Conservation (phyloP, 37 sponge, comb jelly and placozoan genomes). For the Corticium candelabrum region DNA sequence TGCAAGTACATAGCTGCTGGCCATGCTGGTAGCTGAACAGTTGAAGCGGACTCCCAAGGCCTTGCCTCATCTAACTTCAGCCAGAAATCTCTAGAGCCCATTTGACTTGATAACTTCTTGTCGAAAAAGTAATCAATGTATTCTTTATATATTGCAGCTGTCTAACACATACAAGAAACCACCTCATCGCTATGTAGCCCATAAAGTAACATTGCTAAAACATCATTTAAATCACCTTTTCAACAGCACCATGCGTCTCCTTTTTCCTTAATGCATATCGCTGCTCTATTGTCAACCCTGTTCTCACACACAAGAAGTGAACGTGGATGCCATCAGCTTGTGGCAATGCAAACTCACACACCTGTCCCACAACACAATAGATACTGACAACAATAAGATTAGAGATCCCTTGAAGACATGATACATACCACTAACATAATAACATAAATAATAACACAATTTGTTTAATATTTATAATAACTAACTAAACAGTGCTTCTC, state of each 20-base stretch:
- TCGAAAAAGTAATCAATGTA: constrained; percentile 13
- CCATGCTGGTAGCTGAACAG: neutral
- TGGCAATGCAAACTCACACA: constrained; percentile 15
- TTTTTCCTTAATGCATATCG: constrained; percentile 16
- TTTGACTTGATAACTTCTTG: neutral
- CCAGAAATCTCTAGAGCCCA: constrained; percentile 37
- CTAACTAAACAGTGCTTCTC: too few relatives aligned
- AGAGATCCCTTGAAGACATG: neutral
- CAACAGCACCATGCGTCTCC: constrained; percentile 15
- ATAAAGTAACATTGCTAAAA: neutral
- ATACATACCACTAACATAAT: too few relatives aligned
- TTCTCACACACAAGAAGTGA: constrained; percentile 12
- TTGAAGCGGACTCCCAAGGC: neutral
- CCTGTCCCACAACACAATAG: too few relatives aligned
- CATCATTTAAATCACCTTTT: constrained; percentile 28
- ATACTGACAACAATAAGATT: too few relatives aligned
- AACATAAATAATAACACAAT: too few relatives aligned
- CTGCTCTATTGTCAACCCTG: constrained; percentile 30
- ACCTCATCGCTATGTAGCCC: neutral
- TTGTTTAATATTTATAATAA: too few relatives aligned
- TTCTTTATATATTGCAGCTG: constrained; percentile 21
- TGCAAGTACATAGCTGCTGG: neutral
- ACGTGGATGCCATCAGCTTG: constrained; percentile 58
- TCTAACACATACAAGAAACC: neutral
- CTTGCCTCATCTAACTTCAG: constrained; percentile 13